These are phyloP conservation scores for Tachina lurida DNA, from an alignment of 2,888 invertebrate species.

Conservation along the genomic window DNA sequence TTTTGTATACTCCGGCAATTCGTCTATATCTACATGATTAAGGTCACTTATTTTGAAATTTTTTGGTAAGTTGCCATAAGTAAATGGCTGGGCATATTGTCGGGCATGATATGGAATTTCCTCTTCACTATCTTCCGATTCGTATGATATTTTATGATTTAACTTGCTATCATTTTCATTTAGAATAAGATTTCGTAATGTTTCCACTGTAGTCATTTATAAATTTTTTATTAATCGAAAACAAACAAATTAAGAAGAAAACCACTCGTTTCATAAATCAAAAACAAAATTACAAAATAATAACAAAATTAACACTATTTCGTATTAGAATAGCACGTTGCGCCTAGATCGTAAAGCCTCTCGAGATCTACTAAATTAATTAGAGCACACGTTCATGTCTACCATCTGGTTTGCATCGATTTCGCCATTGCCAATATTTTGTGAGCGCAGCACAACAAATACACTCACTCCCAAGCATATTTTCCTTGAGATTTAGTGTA, in stretches of 20 bases:
- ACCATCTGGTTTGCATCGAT: constrained; percentile 60
- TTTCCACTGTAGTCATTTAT: constrained; percentile 64
- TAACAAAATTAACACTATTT: constrained; percentile 15
- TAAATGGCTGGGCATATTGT: constrained; percentile 93
- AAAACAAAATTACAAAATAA: constrained; percentile 29
- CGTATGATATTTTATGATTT: constrained; percentile 48
- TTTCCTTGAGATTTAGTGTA: constrained; percentile 20
- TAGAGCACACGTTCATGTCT: constrained; percentile 47
- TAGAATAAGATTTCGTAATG: constrained; percentile 32
- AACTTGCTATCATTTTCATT: constrained; percentile 48
- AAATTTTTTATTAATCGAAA: constrained; percentile 16
- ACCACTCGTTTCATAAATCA: constrained; percentile 39
- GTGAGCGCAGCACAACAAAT: constrained; percentile 39
- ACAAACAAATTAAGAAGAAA: neutral
- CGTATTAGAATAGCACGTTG: constrained; percentile 59
- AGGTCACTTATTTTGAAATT: constrained; percentile 75
- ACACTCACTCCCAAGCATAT: constrained; percentile 5
- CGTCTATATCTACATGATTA: constrained; percentile 73
- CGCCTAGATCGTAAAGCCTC: constrained; percentile 60
- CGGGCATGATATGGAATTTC: constrained; percentile 94
- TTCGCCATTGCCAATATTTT: constrained; percentile 33
- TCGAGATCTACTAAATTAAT: constrained; percentile 65
- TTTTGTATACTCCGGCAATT: constrained; percentile 22
- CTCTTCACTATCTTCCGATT: constrained; percentile 74
- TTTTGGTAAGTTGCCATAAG: constrained; percentile 88